Evolutionary conservation across 1,140 invertebrate genomes (phyloP), one percentile per base, ranked within the genome.

Genomic region (Atta texana): DNA sequence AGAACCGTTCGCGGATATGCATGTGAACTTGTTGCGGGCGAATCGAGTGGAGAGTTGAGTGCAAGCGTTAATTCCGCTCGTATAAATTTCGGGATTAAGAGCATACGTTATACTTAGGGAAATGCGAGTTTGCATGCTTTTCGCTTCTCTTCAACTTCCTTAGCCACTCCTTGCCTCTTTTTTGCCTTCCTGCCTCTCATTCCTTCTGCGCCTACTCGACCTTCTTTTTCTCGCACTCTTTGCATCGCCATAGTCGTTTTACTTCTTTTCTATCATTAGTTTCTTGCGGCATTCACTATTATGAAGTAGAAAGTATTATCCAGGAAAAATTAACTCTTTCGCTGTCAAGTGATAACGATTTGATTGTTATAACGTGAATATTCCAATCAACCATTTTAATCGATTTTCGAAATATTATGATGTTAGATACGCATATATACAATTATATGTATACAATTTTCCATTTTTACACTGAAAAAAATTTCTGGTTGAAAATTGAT

Each of bases 41-140:
- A 90, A 87, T 80, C 78, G 89, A 86, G 77, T 49, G 64, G 77
- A 69, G 51, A 76, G 82, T 55, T 66, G 88, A 87, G 88, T 80
- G 88, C 90, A 88, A 64, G 34, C 91, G 92, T 93, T 93, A 93
- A 93, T 93, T 93, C 92, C 91, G 90, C 90, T 92, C 92, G 92
- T 90, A 93, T 93, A 93, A 93, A 93, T 93, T 93, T 87, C 57
- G 39, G 92, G 93, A 93, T 93, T 93, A 93, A 93, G 92, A 89
- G 93, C 92, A 93, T 93, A 93, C 92, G 93, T 93, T 93, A 92
- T 93, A 92, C 93, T 93, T 93, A 93, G 92, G 92, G 92, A 93
- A 93, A 93, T 93, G 87, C 80, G 89, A 91, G 85, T 93, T 92
- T 91, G n/a, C 90, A 86, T 89, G 90, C 90, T 91, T 91, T 91